Conservation (phyloP, 2,113 vertebrate species). For the Petroica traversi region DNA sequence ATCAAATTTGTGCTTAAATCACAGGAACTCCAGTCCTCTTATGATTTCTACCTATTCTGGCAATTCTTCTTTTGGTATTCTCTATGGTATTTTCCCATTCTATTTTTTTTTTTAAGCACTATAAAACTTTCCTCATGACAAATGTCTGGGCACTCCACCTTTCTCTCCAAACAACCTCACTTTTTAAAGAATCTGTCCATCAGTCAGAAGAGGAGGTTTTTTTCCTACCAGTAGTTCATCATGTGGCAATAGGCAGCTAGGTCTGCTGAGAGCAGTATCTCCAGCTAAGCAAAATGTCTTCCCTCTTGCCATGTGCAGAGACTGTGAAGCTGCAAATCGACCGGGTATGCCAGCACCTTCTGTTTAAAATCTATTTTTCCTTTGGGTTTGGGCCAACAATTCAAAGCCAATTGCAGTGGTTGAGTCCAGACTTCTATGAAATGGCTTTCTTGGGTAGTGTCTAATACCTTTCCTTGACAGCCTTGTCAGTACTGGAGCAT, state of each 20-base stretch:
- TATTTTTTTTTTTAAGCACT: not conserved
- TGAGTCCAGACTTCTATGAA: slow-evolving; percentile 19
- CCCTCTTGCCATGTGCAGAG: not conserved
- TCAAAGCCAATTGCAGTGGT: slow-evolving; percentile 35
- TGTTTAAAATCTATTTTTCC: slow-evolving; percentile 62
- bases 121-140: not conserved
- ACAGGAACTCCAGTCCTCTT: not conserved
- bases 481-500: not conserved
- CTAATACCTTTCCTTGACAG: slow-evolving; percentile 45
- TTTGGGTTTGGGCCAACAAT: slow-evolving; percentile 11
- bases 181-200: not conserved
- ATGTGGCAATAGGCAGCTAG: not conserved
- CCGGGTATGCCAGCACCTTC: slow-evolving; percentile 50
- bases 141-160: not conserved
- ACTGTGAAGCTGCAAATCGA: slow-evolving; percentile 11
- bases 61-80: not conserved
- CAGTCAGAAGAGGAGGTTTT: not conserved
- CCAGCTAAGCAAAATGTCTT: not conserved
- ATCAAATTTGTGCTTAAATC: not conserved
- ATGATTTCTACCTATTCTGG: not conserved
- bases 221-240: not conserved
- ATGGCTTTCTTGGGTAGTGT: not conserved
- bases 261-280: not conserved
- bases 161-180: not conserved
- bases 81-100: not conserved